These are phyloP conservation scores for Thryonomys swinderianus DNA, from an alignment of 2,113 vertebrate genomes.

Conservation along the genomic window DNA sequence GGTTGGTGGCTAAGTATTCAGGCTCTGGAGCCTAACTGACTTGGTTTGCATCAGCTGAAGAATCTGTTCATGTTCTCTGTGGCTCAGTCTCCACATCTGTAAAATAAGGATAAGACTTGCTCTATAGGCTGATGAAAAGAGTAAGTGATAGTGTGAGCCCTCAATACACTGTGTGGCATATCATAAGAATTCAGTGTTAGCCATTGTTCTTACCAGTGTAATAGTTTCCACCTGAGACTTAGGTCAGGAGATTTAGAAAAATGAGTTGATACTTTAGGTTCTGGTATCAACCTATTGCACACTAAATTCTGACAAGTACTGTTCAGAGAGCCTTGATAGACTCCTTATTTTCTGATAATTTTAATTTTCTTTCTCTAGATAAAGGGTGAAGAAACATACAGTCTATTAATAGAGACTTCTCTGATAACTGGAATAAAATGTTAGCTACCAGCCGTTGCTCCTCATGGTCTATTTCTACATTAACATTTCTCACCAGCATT, in stretches of 20 bases:
- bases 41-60: background rate
- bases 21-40: background rate
- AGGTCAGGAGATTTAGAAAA: background rate
- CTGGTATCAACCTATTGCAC: background rate
- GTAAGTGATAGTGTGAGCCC: background rate
- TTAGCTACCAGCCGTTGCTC: background rate
- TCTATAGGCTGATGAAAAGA: background rate
- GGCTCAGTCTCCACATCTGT: slow-evolving; percentile 33
- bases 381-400: background rate
- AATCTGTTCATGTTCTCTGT: background rate
- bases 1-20: background rate
- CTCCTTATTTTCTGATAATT: background rate
- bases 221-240: background rate
- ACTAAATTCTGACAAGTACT: slow-evolving; percentile 32
- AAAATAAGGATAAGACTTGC: slow-evolving; percentile 37
- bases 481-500: background rate
- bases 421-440: background rate
- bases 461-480: background rate
- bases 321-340: background rate
- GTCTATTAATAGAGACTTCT: background rate
- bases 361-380: slow-evolving; percentile 17
- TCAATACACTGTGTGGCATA: background rate
- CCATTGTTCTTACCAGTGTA: background rate
- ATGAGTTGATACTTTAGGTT: background rate
- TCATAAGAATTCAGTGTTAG: background rate